These are phyloP conservation scores for Anseranas semipalmata DNA, from an alignment of 2,113 vertebrate genomes.

Conservation along the genomic window DNA sequence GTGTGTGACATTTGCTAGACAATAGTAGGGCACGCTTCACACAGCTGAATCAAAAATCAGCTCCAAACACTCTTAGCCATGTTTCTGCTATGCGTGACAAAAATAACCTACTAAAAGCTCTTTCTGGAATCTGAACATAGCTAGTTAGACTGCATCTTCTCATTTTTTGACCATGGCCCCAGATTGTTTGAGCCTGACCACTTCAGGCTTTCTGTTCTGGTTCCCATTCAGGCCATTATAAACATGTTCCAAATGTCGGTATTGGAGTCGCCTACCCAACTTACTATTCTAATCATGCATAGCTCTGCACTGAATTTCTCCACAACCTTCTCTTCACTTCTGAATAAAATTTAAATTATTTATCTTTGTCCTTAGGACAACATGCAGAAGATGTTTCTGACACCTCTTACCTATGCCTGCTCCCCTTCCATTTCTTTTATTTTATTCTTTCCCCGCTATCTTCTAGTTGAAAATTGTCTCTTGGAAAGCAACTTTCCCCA, in stretches of 20 bases:
- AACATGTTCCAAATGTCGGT: background rate
- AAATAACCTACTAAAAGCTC: background rate
- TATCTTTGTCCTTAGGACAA: background rate
- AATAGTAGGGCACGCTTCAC: background rate
- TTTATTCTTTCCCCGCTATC: background rate
- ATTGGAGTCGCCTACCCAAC: background rate
- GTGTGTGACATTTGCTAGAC: background rate
- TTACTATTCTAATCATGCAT: background rate
- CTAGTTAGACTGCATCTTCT: background rate
- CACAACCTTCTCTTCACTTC: background rate
- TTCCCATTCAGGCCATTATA: background rate
- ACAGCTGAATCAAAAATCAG: background rate
- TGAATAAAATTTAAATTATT: background rate
- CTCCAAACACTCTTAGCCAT: background rate
- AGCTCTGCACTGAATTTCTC: background rate
- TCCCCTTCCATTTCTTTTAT: background rate
- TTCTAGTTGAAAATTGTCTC: background rate
- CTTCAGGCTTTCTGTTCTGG: background rate
- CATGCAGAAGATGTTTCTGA: background rate
- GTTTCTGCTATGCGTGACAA: background rate
- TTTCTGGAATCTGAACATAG: background rate
- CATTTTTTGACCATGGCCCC: background rate
- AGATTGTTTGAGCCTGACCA: accelerated
- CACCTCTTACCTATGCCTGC: background rate
- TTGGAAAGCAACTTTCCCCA: background rate